phyloP scores from a whole-genome alignment of 2,888 invertebrate species.

The Argyra leucocephala region DNA sequence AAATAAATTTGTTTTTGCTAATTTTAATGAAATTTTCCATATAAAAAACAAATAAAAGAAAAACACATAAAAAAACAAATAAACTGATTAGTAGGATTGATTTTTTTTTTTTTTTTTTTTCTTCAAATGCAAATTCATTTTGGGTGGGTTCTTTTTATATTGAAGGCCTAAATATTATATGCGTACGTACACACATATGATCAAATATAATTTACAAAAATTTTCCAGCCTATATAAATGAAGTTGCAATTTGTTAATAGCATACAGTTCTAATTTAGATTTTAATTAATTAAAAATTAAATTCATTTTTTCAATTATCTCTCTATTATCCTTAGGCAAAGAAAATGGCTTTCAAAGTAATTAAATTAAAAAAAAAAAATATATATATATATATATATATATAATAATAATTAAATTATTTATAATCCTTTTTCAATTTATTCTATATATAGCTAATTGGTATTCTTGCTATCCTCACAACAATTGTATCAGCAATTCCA shows the following conservation, averaged over 20 bases:
- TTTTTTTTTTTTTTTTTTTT: not conserved
- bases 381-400: no score
- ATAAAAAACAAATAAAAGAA: no score
- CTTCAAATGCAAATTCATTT: not conserved
- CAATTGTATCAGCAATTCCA: not conserved
- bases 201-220: no score
- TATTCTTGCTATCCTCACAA: not conserved
- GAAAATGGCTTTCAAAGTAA: slow-evolving; percentile 2
- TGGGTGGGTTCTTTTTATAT: not conserved
- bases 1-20: no score
- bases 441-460: not conserved
- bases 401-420: no score
- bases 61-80: no score
- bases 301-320: not conserved
- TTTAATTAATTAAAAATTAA: not conserved
- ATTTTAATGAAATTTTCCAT: no score
- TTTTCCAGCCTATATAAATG: not conserved
- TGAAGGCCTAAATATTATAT: no score
- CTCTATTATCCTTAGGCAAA: not conserved
- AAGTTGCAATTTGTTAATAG: not conserved
- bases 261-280: not conserved
- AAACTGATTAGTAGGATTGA: not conserved
- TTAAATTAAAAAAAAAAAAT: not conserved
- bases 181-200: no score
- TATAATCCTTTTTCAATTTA: not conserved